A percentile compares a stretch with the other conserved stretches of the same genome.
phyloP scores from a whole-genome alignment of 2,888 invertebrate genomes.

The Cantharis lateralis region DNA sequence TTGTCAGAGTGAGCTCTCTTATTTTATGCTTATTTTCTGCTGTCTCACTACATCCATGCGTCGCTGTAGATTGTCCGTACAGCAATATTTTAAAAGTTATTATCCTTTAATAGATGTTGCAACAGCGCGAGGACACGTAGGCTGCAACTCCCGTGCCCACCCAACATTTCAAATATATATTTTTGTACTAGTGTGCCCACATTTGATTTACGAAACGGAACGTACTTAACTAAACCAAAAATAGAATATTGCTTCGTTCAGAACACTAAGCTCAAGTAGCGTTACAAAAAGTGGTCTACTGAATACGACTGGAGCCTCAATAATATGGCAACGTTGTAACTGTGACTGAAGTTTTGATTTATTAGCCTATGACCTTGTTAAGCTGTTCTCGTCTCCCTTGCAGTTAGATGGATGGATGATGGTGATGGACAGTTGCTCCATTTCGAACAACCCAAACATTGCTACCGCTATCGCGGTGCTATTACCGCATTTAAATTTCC shows the following conservation, averaged over 20 bases:
- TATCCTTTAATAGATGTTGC: conserved; percentile 21
- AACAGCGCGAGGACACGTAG: conserved; percentile 18
- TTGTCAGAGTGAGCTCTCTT: conserved; percentile 46
- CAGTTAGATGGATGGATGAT: conserved; percentile 12
- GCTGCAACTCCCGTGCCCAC: conserved; percentile 14
- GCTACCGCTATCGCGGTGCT: conserved; percentile 2
- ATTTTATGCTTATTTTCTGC: conserved; percentile 37
- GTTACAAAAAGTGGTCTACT: conserved; percentile 23
- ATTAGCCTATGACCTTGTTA: conserved; percentile 36
- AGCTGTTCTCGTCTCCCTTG: conserved; percentile 28
- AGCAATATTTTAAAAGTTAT: conserved; percentile 27
- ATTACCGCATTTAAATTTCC: background rate
- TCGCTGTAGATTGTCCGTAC: conserved; percentile 22
- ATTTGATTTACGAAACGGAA: conserved; percentile 24
- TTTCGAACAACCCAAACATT: conserved; percentile 19
- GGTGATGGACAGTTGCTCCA: conserved; percentile 24
- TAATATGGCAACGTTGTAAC: conserved; percentile 22
- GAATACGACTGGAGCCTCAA: conserved; percentile 13
- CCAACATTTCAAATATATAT: conserved; percentile 7
- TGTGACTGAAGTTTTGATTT: conserved; percentile 32
- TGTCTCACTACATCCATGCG: conserved; percentile 27
- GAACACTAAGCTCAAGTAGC: conserved; percentile 12
- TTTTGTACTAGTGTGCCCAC: conserved; percentile 12
- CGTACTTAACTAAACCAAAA: conserved; percentile 21
- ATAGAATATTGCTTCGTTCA: conserved; percentile 19